phyloP scores from a whole-genome alignment of 2,888 invertebrate genomes.

The Tipula lateralis region DNA sequence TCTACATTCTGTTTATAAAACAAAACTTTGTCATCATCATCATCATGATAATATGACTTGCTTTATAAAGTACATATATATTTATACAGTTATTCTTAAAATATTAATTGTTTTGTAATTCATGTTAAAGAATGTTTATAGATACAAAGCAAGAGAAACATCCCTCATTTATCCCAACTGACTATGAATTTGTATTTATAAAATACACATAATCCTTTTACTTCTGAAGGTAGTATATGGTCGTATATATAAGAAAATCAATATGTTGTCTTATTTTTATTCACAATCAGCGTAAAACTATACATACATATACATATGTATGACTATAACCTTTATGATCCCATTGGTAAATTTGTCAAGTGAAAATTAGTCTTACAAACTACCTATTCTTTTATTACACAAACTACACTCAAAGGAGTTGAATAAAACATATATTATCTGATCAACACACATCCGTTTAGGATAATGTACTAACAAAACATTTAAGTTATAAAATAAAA shows the following conservation, averaged over 20 bases:
- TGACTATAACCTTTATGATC: background rate
- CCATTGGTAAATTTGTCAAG: background rate
- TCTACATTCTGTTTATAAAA: background rate
- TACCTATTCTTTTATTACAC: background rate
- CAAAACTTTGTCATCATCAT: background rate
- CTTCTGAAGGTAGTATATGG: background rate
- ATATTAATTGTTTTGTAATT: constrained; percentile 8
- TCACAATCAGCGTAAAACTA: background rate
- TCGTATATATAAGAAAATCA: background rate
- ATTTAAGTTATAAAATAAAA: background rate
- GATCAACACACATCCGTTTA: background rate
- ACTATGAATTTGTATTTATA: background rate
- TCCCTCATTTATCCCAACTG: background rate
- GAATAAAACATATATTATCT: constrained; percentile 3
- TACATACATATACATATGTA: background rate
- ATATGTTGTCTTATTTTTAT: background rate
- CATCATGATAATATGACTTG: background rate
- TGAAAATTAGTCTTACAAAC: constrained; percentile 7
- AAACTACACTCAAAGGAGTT: background rate
- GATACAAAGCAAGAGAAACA: background rate
- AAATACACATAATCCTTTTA: background rate
- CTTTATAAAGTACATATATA: background rate
- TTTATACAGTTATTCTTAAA: background rate
- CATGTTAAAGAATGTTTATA: background rate
- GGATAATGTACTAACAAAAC: background rate